Evolutionary conservation across 2,797 vertebrate genomes (phyloP).

Genomic region (Moxostoma hubbsi): DNA sequence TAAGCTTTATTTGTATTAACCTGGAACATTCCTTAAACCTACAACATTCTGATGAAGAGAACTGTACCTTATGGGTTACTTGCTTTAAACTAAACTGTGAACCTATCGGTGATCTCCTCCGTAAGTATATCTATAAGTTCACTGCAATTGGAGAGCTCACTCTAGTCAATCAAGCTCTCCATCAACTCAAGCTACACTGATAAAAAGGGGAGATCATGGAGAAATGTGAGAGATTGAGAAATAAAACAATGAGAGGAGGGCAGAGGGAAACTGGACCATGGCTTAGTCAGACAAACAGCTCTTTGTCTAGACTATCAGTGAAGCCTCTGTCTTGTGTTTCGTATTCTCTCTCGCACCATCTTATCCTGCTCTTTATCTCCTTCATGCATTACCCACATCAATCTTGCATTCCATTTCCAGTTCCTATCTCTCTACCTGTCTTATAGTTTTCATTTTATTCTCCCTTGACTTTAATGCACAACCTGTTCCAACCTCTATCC

Average conservation of each 20-base stretch:
- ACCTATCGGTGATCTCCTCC: too few relatives aligned
- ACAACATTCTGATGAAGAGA: too few relatives aligned
- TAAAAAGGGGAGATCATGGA: conserved; percentile 37
- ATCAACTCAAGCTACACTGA: conserved; percentile 26
- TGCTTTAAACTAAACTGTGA: too few relatives aligned
- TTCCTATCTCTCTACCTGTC: not conserved
- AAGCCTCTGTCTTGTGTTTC: conserved; percentile 43
- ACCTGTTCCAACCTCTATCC: conserved; percentile 3
- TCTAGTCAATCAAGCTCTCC: conserved; percentile 36
- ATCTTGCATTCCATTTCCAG: conserved; percentile 20
- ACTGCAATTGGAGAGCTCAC: not conserved
- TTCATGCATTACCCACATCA: conserved; percentile 18
- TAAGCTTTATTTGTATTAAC: too few relatives aligned
- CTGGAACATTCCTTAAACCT: too few relatives aligned
- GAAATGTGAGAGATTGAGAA: conserved; percentile 50
- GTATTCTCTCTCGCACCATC: conserved; percentile 1
- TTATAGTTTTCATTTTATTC: not conserved
- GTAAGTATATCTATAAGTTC: too few relatives aligned
- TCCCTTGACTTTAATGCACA: conserved; percentile 23
- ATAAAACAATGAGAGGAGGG: conserved; percentile 37
- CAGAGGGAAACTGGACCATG: conserved; percentile 41
- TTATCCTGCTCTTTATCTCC: not conserved
- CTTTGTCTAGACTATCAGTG: conserved; percentile 55
- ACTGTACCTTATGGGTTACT: too few relatives aligned
- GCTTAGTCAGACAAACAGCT: conserved; percentile 53